phyloP scores from a whole-genome alignment of 2,113 vertebrate genomes.

The Motacilla tschutschensis region DNA sequence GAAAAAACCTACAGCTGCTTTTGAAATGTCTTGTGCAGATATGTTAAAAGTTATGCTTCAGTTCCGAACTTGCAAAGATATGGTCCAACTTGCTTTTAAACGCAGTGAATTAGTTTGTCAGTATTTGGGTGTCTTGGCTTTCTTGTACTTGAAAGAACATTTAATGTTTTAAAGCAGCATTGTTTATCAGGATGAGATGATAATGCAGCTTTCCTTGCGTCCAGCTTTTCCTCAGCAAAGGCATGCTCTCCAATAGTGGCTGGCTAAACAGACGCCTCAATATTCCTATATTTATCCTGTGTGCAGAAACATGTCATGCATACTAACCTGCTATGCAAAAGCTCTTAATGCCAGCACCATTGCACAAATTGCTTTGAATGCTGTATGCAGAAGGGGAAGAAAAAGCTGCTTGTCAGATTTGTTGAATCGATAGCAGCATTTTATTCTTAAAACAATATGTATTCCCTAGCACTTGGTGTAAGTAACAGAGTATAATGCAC shows the following conservation, averaged over 20 bases:
- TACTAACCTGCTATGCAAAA: conserved; percentile 55
- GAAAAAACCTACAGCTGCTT: background rate
- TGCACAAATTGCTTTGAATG: conserved; percentile 49
- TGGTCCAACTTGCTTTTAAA: background rate
- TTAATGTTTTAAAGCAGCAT: conserved; percentile 15
- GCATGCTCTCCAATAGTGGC: conserved; percentile 48
- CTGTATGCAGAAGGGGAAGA: background rate
- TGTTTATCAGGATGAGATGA: conserved; percentile 44
- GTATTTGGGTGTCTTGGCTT: conserved; percentile 37
- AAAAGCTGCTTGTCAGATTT: background rate
- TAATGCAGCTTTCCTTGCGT: conserved; percentile 26
- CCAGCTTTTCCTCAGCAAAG: background rate
- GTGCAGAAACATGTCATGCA: conserved; percentile 25
- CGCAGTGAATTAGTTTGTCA: background rate
- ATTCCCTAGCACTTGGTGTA: conserved; percentile 12
- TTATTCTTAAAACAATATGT: background rate
- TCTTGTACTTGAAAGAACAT: background rate
- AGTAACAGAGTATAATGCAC: background rate
- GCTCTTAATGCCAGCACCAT: background rate
- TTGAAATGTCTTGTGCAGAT: background rate
- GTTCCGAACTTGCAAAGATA: background rate
- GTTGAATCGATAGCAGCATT: background rate
- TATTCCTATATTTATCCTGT: conserved; percentile 12
- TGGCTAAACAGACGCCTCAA: conserved; percentile 5
- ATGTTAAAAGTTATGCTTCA: background rate